phyloP scores from a whole-genome alignment of 2,888 invertebrate species.

The Xiphydria camelus region DNA sequence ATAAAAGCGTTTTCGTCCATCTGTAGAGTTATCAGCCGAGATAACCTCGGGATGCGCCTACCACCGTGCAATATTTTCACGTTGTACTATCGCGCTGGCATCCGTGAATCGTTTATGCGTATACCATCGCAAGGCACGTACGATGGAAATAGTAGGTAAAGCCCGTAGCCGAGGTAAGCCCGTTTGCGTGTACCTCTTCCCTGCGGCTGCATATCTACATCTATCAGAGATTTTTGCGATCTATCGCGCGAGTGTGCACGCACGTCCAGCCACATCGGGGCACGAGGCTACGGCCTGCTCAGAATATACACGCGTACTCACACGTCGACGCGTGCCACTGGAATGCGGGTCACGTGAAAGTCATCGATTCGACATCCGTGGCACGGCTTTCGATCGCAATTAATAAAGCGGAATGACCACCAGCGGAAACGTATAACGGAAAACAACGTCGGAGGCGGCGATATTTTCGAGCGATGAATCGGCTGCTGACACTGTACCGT shows the following conservation, averaged over 20 bases:
- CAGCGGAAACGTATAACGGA: too few species aligned
- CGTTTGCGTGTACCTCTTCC: constrained; percentile 37
- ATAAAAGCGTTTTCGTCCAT: constrained; percentile 4
- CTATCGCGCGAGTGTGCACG: background rate
- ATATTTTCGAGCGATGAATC: too few species aligned
- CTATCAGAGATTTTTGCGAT: constrained; percentile 36
- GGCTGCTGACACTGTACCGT: too few species aligned
- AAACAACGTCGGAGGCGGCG: too few species aligned
- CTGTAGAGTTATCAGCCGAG: constrained; percentile 24
- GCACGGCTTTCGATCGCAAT: too few species aligned
- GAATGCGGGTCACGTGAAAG: background rate
- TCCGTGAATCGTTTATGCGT: constrained; percentile 27
- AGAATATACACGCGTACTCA: background rate
- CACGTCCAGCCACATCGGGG: background rate
- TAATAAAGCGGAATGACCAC: too few species aligned
- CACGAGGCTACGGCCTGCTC: background rate
- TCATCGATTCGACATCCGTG: constrained; percentile 1
- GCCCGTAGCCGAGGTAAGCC: too few species aligned
- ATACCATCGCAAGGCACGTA: constrained; percentile 7
- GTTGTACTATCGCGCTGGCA: constrained; percentile 20
- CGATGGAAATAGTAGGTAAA: constrained; percentile 3
- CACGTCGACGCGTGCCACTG: too few species aligned
- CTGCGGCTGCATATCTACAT: constrained; percentile 34
- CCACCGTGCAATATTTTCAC: constrained; percentile 27
- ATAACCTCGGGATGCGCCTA: constrained; percentile 26